Evolutionary conservation across 2,888 invertebrate species (phyloP).

Genomic region (Ophioninae sp.): DNA sequence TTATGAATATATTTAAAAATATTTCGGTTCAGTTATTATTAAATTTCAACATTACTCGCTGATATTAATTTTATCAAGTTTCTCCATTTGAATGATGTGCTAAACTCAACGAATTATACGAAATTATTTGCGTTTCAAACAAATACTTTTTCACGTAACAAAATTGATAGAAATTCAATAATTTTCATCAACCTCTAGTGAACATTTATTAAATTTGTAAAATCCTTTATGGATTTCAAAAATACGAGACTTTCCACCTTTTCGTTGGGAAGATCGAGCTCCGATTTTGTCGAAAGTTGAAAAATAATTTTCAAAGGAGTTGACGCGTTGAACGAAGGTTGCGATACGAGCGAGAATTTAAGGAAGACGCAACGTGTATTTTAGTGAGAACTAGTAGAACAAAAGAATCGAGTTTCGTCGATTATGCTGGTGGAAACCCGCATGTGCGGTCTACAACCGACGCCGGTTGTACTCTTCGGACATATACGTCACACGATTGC

Average conservation of each 20-base stretch:
- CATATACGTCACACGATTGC: constrained; percentile 49
- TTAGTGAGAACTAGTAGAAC: constrained; percentile 37
- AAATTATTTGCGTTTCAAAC: no score
- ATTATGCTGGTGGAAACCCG: constrained; percentile 61
- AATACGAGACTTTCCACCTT: neutral
- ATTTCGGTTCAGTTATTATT: no score
- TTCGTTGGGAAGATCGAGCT: neutral
- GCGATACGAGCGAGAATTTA: constrained; percentile 1
- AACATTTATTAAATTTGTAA: no score
- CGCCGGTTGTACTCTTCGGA: constrained; percentile 27
- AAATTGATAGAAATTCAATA: no score
- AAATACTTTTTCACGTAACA: no score
- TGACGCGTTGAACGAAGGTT: neutral
- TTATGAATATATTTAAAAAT: no score
- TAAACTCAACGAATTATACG: no score
- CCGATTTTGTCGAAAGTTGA: neutral
- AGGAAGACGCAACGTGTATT: neutral
- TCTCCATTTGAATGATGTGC: no score
- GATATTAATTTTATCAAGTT: no score
- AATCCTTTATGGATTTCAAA: neutral
- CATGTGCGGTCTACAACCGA: constrained; percentile 53
- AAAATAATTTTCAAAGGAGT: neutral
- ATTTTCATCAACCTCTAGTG: no score
- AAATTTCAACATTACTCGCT: no score
- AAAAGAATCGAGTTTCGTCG: constrained; percentile 55